Evolutionary conservation across 2,888 invertebrate genomes (phyloP).

Genomic region (Plebejus anna): DNA sequence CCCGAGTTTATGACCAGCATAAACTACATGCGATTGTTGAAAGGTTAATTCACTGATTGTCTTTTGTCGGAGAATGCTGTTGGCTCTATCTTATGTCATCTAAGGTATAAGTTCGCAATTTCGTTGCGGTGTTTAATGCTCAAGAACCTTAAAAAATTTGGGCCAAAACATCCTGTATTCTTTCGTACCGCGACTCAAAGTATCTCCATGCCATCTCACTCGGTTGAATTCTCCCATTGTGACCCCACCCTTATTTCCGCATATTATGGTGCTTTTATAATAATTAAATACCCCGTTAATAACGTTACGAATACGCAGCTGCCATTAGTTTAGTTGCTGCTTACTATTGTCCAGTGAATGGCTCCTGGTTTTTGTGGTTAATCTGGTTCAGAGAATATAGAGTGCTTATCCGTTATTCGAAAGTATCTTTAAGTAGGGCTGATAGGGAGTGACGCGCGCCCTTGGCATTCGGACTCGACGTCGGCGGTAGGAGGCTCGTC

Average conservation of each 20-base stretch:
- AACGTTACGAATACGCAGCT: too few species aligned
- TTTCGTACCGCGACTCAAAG: too few species aligned
- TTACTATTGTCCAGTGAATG: too few species aligned
- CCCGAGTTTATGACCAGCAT: conserved; percentile 9
- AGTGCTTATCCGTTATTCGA: conserved; percentile 11
- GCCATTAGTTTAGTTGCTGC: too few species aligned
- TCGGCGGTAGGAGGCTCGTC: conserved; percentile 25
- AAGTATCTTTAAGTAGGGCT: neutral
- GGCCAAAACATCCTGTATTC: too few species aligned
- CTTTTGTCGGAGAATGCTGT: neutral
- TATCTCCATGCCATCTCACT: too few species aligned
- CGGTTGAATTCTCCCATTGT: too few species aligned
- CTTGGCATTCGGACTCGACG: conserved; percentile 30
- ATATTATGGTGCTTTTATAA: too few species aligned
- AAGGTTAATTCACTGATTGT: conserved; percentile 10
- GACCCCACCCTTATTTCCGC: too few species aligned
- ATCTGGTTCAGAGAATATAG: neutral
- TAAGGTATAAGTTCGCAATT: neutral
- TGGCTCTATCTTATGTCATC: neutral
- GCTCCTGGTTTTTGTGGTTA: neutral
- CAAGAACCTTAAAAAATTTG: too few species aligned
- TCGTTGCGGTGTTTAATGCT: too few species aligned
- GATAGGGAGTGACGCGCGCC: conserved; percentile 17
- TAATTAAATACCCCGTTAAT: too few species aligned
- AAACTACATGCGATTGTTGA: neutral